phyloP scores from a whole-genome alignment of 2,797 vertebrate genomes.

The Eupleurogrammus muticus region DNA sequence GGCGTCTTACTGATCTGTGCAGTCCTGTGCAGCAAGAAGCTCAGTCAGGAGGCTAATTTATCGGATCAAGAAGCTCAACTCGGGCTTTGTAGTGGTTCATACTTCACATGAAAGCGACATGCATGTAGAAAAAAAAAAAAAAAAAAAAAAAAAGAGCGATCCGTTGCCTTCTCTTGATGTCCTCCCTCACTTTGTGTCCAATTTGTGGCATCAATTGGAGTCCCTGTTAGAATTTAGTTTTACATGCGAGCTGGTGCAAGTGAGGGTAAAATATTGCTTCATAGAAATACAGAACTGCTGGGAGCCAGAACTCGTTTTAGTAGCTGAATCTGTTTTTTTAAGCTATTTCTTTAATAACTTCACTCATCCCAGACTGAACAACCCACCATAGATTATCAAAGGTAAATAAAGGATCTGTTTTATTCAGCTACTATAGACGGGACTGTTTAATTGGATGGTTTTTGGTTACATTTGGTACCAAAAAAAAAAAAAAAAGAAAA shows the following conservation, averaged over 20 bases:
- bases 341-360: not conserved
- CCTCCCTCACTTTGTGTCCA: not conserved
- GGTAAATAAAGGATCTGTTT: not conserved
- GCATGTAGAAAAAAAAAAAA: too few species aligned
- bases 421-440: not conserved
- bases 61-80: not conserved
- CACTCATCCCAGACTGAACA: not conserved
- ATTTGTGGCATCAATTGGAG: conserved; percentile 3
- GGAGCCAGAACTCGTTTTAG: too few species aligned
- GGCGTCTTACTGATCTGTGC: conserved; percentile 15
- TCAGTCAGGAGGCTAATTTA: conserved; percentile 9
- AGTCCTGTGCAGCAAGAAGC: conserved; percentile 11
- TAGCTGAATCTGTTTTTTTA: not conserved
- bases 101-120: conserved; percentile 31
- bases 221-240: not conserved
- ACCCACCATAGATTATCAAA: not conserved
- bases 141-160: not conserved
- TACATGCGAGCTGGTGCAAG: not conserved
- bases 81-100: conserved; percentile 6
- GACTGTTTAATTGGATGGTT: not conserved
- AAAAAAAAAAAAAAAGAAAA: not conserved
- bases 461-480: not conserved
- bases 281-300: not conserved
- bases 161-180: conserved; percentile 7
- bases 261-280: not conserved